A percentile compares a stretch with the other conserved stretches of the same genome.
phyloP scores from a whole-genome alignment of 2,888 invertebrate species.

The Platycnemis pennipes region DNA sequence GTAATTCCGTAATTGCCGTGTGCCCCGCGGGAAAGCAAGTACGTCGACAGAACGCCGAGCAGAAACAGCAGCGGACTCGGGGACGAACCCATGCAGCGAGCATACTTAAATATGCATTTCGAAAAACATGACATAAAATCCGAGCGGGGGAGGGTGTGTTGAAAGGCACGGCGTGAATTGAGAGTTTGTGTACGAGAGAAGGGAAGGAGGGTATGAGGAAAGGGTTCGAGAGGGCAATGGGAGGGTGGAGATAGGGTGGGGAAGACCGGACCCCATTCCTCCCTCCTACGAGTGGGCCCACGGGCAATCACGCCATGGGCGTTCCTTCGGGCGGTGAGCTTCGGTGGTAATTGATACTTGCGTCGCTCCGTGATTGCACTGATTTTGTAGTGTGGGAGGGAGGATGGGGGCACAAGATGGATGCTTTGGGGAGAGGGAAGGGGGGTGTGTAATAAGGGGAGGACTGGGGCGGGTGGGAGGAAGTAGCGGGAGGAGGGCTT shows the following conservation, averaged over 20 bases:
- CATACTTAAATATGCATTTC: neutral
- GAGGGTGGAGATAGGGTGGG: neutral
- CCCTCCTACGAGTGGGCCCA: neutral
- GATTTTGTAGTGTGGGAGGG: conserved; percentile 52
- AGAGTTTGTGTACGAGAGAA: too few species aligned
- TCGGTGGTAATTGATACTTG: conserved; percentile 62
- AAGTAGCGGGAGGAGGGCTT: neutral
- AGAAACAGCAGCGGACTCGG: too few species aligned
- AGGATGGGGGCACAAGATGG: neutral
- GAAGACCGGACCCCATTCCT: neutral
- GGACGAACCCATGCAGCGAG: neutral
- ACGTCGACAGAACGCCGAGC: too few species aligned
- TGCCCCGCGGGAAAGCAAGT: neutral
- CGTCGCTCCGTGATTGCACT: conserved; percentile 58
- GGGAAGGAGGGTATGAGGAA: too few species aligned
- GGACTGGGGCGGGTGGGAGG: neutral
- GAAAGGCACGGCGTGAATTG: neutral
- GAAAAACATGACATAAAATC: neutral
- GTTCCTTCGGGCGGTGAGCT: conserved; percentile 50
- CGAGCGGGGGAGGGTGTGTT: neutral
- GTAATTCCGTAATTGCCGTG: neutral
- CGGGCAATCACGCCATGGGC: conserved; percentile 62
- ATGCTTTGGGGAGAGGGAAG: neutral
- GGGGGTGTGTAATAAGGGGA: neutral
- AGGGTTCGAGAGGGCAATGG: too few species aligned